These are phyloP conservation scores for Sipunculus nudus DNA, from an alignment of 2,888 invertebrate genomes.

Conservation along the genomic window DNA sequence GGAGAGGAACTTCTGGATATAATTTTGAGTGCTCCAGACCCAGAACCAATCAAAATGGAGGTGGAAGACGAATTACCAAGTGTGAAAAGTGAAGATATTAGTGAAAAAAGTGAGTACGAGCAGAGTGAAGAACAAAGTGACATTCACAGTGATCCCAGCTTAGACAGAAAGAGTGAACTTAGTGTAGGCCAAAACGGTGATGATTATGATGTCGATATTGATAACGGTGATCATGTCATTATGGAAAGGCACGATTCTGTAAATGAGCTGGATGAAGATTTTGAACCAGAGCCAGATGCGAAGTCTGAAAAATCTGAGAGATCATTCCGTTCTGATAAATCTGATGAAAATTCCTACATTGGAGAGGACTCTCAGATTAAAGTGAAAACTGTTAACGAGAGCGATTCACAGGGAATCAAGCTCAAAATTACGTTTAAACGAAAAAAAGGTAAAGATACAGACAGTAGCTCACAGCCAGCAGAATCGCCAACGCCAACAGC, in stretches of 20 bases:
- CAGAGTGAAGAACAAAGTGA: constrained; percentile 20
- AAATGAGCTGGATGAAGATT: constrained; percentile 2
- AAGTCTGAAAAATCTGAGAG: constrained; percentile 25
- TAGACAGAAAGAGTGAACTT: no score
- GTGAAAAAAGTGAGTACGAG: constrained; percentile 3
- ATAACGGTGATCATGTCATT: constrained; percentile 26
- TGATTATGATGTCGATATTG: constrained; percentile 35
- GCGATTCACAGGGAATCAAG: constrained; percentile 63
- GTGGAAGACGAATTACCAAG: constrained; percentile 3
- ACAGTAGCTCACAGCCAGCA: no score
- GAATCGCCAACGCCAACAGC: no score
- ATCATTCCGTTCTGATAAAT: constrained; percentile 31
- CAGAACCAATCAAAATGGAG: not conserved
- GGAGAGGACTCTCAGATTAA: constrained; percentile 41
- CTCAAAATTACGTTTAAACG: constrained; percentile 53
- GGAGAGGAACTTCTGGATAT: constrained; percentile 59
- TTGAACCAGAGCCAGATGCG: not conserved
- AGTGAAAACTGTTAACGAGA: constrained; percentile 55
- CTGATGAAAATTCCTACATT: constrained; percentile 29
- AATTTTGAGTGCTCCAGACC: constrained; percentile 45
- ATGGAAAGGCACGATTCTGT: not conserved
- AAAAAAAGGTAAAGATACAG: no score
- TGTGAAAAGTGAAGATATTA: not conserved
- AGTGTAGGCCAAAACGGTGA: constrained; percentile 12
- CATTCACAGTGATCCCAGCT: no score